A percentile compares a stretch with the other conserved stretches of the same genome.
These are phyloP conservation scores for Torymus texanus DNA, from an alignment of 2,888 invertebrate genomes.

Conservation along the genomic window DNA sequence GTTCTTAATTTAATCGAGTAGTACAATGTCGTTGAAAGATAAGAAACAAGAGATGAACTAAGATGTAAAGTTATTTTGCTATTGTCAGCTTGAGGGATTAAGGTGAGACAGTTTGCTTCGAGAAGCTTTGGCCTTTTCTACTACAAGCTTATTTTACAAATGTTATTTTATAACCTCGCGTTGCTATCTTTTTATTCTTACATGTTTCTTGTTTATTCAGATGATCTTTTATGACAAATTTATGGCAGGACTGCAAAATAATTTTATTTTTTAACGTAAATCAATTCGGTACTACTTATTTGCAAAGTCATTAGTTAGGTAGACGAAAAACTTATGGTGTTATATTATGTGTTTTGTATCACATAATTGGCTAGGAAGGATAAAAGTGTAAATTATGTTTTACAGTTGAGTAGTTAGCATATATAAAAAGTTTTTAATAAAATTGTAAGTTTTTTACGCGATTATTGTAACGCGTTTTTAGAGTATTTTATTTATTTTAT, in stretches of 20 bases:
- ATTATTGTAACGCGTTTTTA: constrained; percentile 57
- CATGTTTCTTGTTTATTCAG: constrained; percentile 45
- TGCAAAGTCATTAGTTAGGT: constrained; percentile 56
- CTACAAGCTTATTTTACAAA: constrained; percentile 53
- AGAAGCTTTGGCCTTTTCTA: constrained; percentile 52
- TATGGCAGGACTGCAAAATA: constrained; percentile 42
- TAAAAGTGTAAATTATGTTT: constrained; percentile 57
- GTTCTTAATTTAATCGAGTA: constrained; percentile 36
- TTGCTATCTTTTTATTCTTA: constrained; percentile 50
- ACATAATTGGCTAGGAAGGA: constrained; percentile 53
- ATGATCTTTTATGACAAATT: constrained; percentile 47
- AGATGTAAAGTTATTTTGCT: constrained; percentile 54
- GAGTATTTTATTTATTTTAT: constrained; percentile 61
- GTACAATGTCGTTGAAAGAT: constrained; percentile 36
- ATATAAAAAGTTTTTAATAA: constrained; percentile 55
- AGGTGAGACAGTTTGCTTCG: constrained; percentile 52
- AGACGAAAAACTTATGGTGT: constrained; percentile 46
- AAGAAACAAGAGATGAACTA: constrained; percentile 13
- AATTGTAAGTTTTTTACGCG: constrained; percentile 56
- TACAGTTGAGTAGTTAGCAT: constrained; percentile 57
- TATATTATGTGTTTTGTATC: constrained; percentile 53
- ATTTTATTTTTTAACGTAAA: constrained; percentile 51
- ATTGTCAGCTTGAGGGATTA: constrained; percentile 54
- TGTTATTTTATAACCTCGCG: constrained; percentile 54
- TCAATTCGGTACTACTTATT: constrained; percentile 57